These are phyloP conservation scores for Ypsolopha scabrella DNA, from an alignment of 2,888 invertebrate genomes.

Conservation along the genomic window DNA sequence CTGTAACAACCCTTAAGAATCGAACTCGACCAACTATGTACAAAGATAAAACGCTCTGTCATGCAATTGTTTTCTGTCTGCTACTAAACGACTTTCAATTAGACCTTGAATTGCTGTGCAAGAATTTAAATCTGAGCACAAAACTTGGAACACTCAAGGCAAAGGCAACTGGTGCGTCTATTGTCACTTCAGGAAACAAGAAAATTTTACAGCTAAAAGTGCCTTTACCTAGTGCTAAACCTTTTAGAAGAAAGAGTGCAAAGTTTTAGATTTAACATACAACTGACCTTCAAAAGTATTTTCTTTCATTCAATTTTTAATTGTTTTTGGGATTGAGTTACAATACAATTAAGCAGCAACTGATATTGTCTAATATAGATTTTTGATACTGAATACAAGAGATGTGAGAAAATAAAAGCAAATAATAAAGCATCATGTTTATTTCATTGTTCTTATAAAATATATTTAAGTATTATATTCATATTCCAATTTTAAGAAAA, in stretches of 20 bases:
- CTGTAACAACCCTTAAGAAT: conserved; percentile 20
- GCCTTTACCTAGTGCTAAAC: conserved; percentile 24
- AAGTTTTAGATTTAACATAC: conserved; percentile 22
- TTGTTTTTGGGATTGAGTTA: no score
- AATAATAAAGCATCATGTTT: no score
- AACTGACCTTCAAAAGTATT: no score
- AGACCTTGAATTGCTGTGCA: conserved; percentile 33
- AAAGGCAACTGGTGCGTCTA: conserved; percentile 34
- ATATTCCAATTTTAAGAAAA: no score
- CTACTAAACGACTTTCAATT: conserved; percentile 44
- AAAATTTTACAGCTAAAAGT: conserved; percentile 44
- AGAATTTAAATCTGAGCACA: conserved; percentile 29
- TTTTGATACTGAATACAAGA: no score
- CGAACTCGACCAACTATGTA: conserved; percentile 31
- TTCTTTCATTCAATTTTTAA: no score
- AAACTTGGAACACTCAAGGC: conserved; percentile 31
- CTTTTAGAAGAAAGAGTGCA: conserved; percentile 33
- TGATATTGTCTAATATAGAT: no score
- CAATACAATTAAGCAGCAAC: no score
- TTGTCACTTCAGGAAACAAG: conserved; percentile 23
- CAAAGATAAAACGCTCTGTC: conserved; percentile 48
- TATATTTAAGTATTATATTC: no score
- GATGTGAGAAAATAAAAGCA: no score
- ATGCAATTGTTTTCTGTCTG: conserved; percentile 42
- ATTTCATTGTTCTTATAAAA: no score